These are phyloP conservation scores for Rhincodon typus DNA, from an alignment of 2,797 vertebrate species.

Conservation along the genomic window DNA sequence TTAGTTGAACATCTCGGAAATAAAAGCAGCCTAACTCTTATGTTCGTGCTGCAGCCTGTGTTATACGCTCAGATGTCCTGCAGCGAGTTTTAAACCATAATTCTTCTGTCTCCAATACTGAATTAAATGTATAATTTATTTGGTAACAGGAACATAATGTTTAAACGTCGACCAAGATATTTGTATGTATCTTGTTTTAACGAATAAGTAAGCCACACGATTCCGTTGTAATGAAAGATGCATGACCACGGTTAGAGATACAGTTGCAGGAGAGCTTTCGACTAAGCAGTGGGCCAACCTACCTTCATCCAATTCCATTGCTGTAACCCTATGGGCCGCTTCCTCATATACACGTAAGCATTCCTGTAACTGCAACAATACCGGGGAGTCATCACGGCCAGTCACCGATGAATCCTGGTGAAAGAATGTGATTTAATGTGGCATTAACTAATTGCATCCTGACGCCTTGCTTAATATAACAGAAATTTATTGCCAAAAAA, in stretches of 20 bases:
- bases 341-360: background rate
- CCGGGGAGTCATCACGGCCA: background rate
- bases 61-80: background rate
- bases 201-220: background rate
- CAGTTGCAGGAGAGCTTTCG: background rate
- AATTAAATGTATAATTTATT: background rate
- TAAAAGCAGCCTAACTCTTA: background rate
- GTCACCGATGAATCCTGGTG: background rate
- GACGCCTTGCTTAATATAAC: background rate
- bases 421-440: background rate
- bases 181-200: background rate
- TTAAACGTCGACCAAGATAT: background rate
- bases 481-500: background rate
- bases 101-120: background rate
- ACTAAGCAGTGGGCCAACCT: background rate
- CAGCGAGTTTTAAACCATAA: background rate
- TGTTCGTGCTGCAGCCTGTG: background rate
- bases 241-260: background rate
- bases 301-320: background rate
- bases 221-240: background rate
- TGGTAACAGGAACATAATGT: background rate
- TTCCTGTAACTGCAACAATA: background rate
- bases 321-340: background rate
- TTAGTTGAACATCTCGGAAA: background rate
- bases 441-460: background rate